Conservation (phyloP, 2,113 vertebrate species). For the Mobula birostris region DNA sequence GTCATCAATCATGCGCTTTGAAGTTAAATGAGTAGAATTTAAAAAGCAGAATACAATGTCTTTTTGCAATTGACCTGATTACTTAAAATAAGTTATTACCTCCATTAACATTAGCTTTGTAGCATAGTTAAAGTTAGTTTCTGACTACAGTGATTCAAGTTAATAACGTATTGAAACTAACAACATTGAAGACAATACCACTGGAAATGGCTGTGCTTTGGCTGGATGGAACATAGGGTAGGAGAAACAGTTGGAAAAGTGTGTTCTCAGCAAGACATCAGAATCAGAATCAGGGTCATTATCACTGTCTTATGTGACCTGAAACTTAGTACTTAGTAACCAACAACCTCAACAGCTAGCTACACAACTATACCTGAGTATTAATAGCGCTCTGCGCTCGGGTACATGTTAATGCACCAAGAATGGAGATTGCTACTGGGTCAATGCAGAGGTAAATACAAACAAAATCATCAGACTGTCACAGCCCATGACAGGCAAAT, state of each 20-base stretch:
- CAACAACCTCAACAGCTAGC: not conserved
- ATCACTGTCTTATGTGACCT: too few relatives aligned
- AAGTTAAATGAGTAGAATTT: too few relatives aligned
- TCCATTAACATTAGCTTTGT: not conserved
- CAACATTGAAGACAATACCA: not conserved
- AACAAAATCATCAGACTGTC: not conserved
- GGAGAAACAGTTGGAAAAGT: too few relatives aligned
- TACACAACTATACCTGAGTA: not conserved
- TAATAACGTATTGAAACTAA: not conserved
- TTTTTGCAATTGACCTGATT: not conserved
- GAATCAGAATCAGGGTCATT: too few relatives aligned
- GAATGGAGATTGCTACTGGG: not conserved
- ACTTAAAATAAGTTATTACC: not conserved
- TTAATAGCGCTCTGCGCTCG: too few relatives aligned
- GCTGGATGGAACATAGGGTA: not conserved
- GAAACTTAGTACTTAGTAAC: too few relatives aligned
- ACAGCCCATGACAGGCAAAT: too few relatives aligned
- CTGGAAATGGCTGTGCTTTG: not conserved
- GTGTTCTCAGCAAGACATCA: not conserved
- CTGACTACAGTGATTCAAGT: not conserved
- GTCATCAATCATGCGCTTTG: too few relatives aligned
- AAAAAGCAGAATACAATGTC: too few relatives aligned
- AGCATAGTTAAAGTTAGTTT: not conserved
- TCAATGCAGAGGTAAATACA: not conserved
- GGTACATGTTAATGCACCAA: not conserved